A percentile compares a stretch with the other conserved stretches of the same genome.
Conservation (phyloP, 2,888 invertebrate species). For the Penaeus monodon region DNA sequence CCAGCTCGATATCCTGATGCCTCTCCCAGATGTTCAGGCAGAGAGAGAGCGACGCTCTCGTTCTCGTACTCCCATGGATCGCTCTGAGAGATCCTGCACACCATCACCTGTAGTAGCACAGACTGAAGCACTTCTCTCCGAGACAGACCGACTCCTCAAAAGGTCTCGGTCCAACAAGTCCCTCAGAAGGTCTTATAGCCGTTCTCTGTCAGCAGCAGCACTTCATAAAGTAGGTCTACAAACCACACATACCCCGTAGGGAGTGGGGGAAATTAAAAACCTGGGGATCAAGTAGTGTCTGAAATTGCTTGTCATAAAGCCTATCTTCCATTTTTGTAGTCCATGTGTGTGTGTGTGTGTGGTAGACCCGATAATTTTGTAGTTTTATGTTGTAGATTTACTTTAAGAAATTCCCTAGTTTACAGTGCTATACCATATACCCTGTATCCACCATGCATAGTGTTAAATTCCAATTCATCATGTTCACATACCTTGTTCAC, state of each 20-base stretch:
- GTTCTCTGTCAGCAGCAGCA: conserved; percentile 56
- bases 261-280: background rate
- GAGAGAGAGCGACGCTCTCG: conserved; percentile 47
- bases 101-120: conserved; percentile 50
- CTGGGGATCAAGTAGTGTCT: too few species aligned
- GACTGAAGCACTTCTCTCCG: conserved; percentile 57
- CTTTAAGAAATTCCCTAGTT: too few species aligned
- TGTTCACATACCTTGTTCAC: conserved; percentile 6
- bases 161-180: conserved; percentile 64
- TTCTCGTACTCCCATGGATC: conserved; percentile 49
- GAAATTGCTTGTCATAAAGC: too few species aligned
- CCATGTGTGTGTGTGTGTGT: too few species aligned
- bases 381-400: too few species aligned
- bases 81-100: conserved; percentile 51
- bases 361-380: too few species aligned
- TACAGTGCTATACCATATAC: too few species aligned
- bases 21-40: conserved; percentile 45
- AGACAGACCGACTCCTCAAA: conserved; percentile 60
- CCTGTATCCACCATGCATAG: background rate
- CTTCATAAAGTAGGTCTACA: conserved; percentile 58
- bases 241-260: background rate
- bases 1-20: conserved; percentile 62
- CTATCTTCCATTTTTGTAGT: too few species aligned
- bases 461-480: background rate
- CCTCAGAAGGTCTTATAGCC: conserved; percentile 59